phyloP scores from a whole-genome alignment of 2,113 vertebrate species.

The Oceanites oceanicus region DNA sequence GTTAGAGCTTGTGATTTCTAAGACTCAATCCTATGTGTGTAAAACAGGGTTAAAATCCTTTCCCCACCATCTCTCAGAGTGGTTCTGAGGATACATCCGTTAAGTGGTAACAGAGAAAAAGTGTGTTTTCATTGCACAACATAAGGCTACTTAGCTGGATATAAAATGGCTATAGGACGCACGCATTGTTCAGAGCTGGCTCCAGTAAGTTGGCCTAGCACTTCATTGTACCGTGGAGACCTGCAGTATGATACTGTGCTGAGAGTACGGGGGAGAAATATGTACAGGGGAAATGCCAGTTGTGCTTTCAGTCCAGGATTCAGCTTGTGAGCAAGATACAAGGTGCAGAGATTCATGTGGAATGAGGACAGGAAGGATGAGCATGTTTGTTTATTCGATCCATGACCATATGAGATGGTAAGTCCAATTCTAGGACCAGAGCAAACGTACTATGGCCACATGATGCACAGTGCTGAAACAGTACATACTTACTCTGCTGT shows the following conservation, averaged over 20 bases:
- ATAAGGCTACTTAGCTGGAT: background rate
- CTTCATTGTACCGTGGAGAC: background rate
- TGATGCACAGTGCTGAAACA: background rate
- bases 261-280: background rate
- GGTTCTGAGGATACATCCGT: background rate
- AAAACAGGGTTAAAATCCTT: background rate
- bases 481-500: background rate
- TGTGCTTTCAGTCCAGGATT: background rate
- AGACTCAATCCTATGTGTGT: background rate
- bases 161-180: background rate
- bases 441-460: rapidly evolving
- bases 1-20: background rate
- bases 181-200: background rate
- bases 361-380: background rate
- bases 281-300: background rate
- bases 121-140: background rate
- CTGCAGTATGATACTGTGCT: background rate
- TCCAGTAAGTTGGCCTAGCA: rapidly evolving
- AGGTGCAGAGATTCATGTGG: background rate
- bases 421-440: background rate
- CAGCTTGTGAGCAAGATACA: background rate
- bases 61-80: background rate
- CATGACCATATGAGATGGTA: background rate
- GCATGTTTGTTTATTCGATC: rapidly evolving
- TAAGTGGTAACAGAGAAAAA: background rate